Conservation (phyloP, 1,140 invertebrate genomes). For the Heliconius eleuchia region DNA sequence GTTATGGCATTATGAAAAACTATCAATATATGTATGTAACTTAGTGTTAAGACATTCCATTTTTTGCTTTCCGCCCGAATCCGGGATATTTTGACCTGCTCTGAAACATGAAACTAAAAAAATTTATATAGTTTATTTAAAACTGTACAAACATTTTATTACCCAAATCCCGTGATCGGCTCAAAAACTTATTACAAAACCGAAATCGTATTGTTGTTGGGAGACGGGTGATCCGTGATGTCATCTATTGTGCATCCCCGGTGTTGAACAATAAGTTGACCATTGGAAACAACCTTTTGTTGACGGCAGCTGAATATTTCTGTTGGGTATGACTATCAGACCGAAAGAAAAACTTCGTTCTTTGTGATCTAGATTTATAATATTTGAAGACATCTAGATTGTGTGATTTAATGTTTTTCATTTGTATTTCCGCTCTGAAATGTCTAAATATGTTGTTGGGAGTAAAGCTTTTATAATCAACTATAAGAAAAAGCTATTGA, state of each 20-base stretch:
- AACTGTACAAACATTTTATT: slow-evolving; percentile 46
- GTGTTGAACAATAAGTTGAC: slow-evolving; percentile 74
- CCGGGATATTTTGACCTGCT: too few relatives aligned
- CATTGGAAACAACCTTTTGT: slow-evolving; percentile 67
- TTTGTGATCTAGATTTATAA: slow-evolving; percentile 26
- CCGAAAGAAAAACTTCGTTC: slow-evolving; percentile 46
- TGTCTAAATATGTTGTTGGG: not conserved
- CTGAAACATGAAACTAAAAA: too few relatives aligned
- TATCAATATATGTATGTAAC: not conserved
- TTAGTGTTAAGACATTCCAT: not conserved
- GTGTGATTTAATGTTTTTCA: slow-evolving; percentile 19
- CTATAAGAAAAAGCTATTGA: not conserved
- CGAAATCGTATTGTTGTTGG: slow-evolving; percentile 59
- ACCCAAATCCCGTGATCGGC: slow-evolving; percentile 52
- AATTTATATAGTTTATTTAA: not conserved
- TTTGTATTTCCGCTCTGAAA: slow-evolving; percentile 3
- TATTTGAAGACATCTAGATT: slow-evolving; percentile 20
- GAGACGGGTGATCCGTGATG: slow-evolving; percentile 67
- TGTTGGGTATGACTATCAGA: slow-evolving; percentile 62
- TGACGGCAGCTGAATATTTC: slow-evolving; percentile 70
- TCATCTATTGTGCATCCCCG: slow-evolving; percentile 58
- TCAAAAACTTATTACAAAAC: slow-evolving; percentile 62
- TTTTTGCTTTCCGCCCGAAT: too few relatives aligned
- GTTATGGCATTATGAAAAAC: not conserved
- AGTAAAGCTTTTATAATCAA: not conserved